Conservation (phyloP, 2,113 vertebrate species). For the Polypterus senegalus region DNA sequence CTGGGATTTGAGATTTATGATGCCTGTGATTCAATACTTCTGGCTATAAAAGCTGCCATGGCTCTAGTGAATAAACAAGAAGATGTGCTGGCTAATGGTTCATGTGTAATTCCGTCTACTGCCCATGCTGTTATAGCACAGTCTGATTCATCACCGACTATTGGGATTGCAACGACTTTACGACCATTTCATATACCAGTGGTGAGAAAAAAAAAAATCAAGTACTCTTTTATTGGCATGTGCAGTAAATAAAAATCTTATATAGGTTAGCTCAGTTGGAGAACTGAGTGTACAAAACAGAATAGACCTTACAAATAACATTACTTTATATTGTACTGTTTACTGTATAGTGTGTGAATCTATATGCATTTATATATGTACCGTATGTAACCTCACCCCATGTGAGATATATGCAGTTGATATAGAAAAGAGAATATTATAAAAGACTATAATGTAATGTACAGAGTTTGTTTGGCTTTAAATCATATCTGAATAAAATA, state of each 20-base stretch:
- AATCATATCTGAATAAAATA: too few species aligned
- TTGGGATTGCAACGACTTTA: neutral
- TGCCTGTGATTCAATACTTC: conserved; percentile 4
- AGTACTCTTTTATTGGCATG: neutral
- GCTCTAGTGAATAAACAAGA: conserved; percentile 1
- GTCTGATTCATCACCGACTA: neutral
- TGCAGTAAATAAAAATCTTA: neutral
- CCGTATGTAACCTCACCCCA: neutral
- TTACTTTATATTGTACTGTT: neutral
- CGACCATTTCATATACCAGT: neutral
- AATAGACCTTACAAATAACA: neutral
- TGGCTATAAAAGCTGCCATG: conserved; percentile 7
- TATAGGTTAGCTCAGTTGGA: neutral
- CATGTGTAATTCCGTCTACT: neutral
- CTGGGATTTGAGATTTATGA: conserved; percentile 13
- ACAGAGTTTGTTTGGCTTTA: too few species aligned
- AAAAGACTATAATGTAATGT: too few species aligned
- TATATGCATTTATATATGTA: neutral
- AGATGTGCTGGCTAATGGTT: neutral
- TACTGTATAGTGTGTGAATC: neutral
- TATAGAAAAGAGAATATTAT: too few species aligned
- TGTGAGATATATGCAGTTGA: too few species aligned
- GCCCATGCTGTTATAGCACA: conserved; percentile 1
- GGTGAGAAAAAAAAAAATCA: neutral
- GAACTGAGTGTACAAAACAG: too few species aligned